Evolutionary conservation across 2,113 vertebrate genomes (phyloP).

Genomic region (Formicarius rufipectus): DNA sequence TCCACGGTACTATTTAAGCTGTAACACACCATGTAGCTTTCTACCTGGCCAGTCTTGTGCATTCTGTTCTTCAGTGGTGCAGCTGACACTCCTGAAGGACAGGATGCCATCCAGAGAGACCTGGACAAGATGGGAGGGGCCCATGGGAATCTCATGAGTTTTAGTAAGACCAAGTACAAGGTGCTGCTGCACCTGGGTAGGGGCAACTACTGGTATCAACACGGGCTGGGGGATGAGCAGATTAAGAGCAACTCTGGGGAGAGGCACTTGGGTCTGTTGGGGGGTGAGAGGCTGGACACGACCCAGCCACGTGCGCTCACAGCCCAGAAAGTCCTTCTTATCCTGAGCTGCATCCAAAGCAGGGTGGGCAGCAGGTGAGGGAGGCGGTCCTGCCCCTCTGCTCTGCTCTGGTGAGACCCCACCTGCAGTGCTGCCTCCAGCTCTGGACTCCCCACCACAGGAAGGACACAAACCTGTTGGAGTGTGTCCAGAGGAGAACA

Average conservation of each 20-base stretch:
- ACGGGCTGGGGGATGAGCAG: neutral
- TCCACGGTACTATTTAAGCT: neutral
- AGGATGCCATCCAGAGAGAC: neutral
- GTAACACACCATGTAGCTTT: accelerated
- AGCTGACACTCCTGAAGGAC: neutral
- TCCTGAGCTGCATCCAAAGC: neutral
- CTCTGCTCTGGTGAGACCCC: neutral
- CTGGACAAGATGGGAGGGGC: neutral
- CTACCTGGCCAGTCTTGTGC: neutral
- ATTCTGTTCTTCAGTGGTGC: neutral
- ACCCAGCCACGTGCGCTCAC: neutral
- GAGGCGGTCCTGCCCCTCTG: neutral
- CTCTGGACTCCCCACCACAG: neutral
- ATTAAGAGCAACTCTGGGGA: neutral
- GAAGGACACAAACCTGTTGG: neutral
- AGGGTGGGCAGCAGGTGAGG: neutral
- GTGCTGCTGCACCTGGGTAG: neutral
- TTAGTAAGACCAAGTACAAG: neutral
- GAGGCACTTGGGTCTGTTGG: too few species aligned
- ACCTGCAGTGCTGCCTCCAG: neutral
- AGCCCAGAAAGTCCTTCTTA: neutral
- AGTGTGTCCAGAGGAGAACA: neutral
- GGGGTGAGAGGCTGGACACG: neutral
- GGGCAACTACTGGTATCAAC: neutral
- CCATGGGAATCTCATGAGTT: neutral